Percentiles rank a stretch among this genome's conserved stretches.
phyloP scores from a whole-genome alignment of 92 coral and sea anemone genomes.

The Hydrozoanthus gracilis region DNA sequence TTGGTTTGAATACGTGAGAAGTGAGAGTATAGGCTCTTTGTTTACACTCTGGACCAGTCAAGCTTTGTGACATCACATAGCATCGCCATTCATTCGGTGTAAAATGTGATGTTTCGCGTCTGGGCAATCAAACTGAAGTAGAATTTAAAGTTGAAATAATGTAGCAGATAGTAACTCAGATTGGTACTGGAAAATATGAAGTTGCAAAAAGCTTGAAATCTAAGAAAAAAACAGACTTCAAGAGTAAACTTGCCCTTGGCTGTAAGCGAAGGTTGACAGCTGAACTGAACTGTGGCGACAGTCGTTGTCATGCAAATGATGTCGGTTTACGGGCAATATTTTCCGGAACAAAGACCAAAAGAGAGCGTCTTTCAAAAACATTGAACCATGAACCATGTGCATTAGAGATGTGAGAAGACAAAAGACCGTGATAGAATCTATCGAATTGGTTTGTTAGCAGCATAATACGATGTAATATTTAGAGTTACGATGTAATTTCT shows the following conservation, averaged over 20 bases:
- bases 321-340: neutral
- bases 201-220: neutral
- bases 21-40: constrained; percentile 23
- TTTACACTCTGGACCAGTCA: constrained; percentile 34
- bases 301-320: constrained; percentile 47
- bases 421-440: constrained; percentile 30
- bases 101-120: neutral
- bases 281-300: constrained; percentile 25
- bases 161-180: neutral
- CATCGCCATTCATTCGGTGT: constrained; percentile 29
- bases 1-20: neutral
- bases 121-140: neutral
- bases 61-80: constrained; percentile 38
- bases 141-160: neutral
- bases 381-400: constrained; percentile 22
- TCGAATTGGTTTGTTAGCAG: neutral
- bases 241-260: constrained; percentile 22
- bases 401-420: constrained; percentile 20
- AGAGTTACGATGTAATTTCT: neutral
- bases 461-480: neutral
- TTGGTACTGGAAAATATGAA: neutral
- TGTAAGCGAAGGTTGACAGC: constrained; percentile 37
- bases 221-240: neutral
- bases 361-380: constrained; percentile 36
- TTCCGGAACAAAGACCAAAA: constrained; percentile 33